Base-by-base conservation (phyloP, 1,140 invertebrate species). In the Cyphomyrmex costatus region DNA sequence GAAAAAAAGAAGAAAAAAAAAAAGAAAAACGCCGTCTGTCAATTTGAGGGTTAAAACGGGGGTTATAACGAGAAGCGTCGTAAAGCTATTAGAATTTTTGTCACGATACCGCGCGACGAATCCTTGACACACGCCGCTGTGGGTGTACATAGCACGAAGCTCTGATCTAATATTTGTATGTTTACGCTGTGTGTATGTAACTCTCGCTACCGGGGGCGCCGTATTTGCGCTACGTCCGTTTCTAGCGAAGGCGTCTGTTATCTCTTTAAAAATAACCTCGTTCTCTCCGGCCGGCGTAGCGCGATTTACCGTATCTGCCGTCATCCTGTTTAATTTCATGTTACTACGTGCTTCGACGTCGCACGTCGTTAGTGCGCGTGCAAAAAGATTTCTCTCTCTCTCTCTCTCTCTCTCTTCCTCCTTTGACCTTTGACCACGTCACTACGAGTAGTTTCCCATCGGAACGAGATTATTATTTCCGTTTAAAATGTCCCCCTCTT, bases 391-490 rank as follows among this genome's bases (percentile, higher is more conserved):
- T 79, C 12, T 66, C 51, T 14, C 46, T 49, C 46, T 42, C 16
- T 24, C 27, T 7, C n/a, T 27, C 8, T 33, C 5, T 14, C 24
- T 63, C 42, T 33, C 60, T 49, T 10, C 5, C 12, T 66, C 51
- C 58, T 76, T 63, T 53, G 36, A 63, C 24, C 68, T 73, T 73
- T 77, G 53, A 63, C 33, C 46, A 76, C 24, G 24, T n/a, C 76
- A 30, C 61, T 21, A 7, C 42, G 30, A 66, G 61, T 79, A 79
- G 51, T 90, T 91, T 91, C 88, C 92, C 85, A 84, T 87, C 87
- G 70, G 80, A 88, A 85, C 91, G 91, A 93, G 89, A 92, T 93
- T 93, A 94, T 94, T 94, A 94, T 92, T 93, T 93, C 91, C 90
- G 89, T 92, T 90, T 84, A 90, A 93, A 88, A 78, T 78, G 70